Percentiles rank a stretch among this genome's conserved stretches.
Conservation (phyloP, 2,113 vertebrate species). For the Andinoacara biseriatus region DNA sequence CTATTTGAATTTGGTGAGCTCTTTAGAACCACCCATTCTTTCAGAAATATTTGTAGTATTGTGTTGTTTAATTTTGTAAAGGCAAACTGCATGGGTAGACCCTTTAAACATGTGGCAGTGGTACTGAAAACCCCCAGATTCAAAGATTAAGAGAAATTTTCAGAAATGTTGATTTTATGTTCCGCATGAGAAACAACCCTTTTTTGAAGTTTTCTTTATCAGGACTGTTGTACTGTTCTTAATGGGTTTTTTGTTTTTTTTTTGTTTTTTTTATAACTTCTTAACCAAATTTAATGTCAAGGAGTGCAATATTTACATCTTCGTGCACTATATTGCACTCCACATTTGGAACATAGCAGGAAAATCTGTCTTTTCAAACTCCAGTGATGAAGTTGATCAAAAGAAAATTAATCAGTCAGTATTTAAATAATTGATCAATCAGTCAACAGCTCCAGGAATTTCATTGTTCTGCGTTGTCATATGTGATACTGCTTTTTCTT, state of each 20-base stretch:
- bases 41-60: background rate
- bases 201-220: background rate
- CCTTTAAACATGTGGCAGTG: background rate
- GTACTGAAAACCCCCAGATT: no score
- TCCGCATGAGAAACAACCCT: background rate
- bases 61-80: background rate
- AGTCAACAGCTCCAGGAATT: background rate
- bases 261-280: background rate
- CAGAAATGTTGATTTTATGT: background rate
- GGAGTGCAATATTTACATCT: background rate
- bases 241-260: background rate
- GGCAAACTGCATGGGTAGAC: background rate
- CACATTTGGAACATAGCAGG: background rate
- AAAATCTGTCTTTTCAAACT: background rate
- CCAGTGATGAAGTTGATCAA: background rate
- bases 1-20: background rate
- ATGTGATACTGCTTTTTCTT: background rate
- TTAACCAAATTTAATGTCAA: background rate
- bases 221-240: background rate
- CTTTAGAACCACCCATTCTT: background rate
- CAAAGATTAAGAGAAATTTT: no score
- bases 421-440: background rate
- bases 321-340: background rate
- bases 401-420: background rate
- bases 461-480: background rate